A percentile compares a stretch with the other conserved stretches of the same genome.
phyloP scores from a whole-genome alignment of 2,797 vertebrate genomes.

The Squalus acanthias region DNA sequence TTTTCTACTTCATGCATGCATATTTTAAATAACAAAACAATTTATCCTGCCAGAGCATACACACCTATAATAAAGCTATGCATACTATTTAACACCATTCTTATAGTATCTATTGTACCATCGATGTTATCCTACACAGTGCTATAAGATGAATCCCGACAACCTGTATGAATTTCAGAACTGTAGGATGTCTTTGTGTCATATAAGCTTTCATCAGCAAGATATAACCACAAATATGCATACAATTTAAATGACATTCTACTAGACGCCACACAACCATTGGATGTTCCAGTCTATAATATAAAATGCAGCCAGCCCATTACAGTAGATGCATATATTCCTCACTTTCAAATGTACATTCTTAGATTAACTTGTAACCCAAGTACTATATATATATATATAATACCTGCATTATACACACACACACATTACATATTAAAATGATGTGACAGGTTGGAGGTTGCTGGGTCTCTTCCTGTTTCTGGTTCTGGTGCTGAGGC shows the following conservation, averaged over 20 bases:
- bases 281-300: neutral
- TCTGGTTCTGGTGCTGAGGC: slow-evolving; percentile 31
- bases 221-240: neutral
- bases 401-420: neutral
- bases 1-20: neutral
- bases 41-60: neutral
- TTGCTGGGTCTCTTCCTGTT: slow-evolving; percentile 28
- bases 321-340: neutral
- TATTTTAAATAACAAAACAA: neutral
- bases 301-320: neutral
- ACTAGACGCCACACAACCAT: neutral
- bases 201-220: neutral
- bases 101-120: neutral
- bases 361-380: neutral
- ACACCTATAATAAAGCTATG: neutral
- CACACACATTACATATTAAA: neutral
- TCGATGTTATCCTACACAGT: neutral
- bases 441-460: slow-evolving; percentile 22
- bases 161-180: neutral
- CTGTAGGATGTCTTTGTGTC: neutral
- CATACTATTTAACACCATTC: neutral
- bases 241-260: neutral
- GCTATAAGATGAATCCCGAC: neutral
- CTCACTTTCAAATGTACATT: neutral
- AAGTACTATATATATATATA: neutral